These are phyloP conservation scores for Thysanoteuthis rhombus DNA, from an alignment of 2,888 invertebrate genomes.

Conservation along the genomic window DNA sequence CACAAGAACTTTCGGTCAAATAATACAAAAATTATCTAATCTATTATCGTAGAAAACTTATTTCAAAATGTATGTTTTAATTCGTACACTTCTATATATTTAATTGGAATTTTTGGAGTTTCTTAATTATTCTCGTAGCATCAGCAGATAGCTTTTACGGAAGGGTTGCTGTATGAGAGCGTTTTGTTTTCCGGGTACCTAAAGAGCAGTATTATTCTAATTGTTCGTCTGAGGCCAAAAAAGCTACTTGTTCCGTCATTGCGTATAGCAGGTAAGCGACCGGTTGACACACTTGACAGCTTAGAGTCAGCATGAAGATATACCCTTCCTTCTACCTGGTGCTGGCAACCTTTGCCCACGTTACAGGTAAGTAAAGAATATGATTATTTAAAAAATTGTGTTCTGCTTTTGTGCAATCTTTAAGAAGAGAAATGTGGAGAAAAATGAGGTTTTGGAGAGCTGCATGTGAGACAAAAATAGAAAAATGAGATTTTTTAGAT, in stretches of 20 bases:
- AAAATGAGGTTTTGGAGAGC: too few relatives aligned
- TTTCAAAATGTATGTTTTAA: too few relatives aligned
- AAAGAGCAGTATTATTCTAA: not conserved
- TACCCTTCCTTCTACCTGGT: not conserved
- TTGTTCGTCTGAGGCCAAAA: not conserved
- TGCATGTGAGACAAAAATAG: not conserved
- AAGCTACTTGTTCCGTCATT: not conserved
- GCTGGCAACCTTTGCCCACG: not conserved
- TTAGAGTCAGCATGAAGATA: not conserved
- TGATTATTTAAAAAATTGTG: not conserved
- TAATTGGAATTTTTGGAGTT: not conserved
- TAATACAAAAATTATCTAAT: too few relatives aligned
- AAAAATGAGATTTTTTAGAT: not conserved
- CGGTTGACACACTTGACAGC: not conserved
- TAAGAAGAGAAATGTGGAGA: not conserved
- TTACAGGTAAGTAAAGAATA: conserved; percentile 12
- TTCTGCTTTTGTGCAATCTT: not conserved
- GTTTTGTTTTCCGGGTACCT: not conserved
- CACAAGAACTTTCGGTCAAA: too few relatives aligned
- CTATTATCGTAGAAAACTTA: too few relatives aligned
- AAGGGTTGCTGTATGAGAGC: not conserved
- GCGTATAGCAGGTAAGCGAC: not conserved
- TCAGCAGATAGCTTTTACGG: not conserved
- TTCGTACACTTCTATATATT: not conserved
- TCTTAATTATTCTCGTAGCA: not conserved